Evolutionary conservation across 2,888 invertebrate species (phyloP).

Genomic region (Temnothorax rugatulus): DNA sequence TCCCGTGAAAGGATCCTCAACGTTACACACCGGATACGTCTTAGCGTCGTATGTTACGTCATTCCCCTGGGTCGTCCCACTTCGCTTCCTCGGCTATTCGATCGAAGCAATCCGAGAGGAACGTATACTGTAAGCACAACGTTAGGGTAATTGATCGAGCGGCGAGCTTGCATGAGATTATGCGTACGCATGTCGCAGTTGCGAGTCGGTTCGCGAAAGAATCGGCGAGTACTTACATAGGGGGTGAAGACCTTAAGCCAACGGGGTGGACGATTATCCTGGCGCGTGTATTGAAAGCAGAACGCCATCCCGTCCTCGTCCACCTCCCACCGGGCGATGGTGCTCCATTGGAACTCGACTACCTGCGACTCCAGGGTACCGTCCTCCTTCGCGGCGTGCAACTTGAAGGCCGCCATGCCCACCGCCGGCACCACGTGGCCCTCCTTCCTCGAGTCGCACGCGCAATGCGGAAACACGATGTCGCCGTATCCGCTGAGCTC

Average conservation of each 20-base stretch:
- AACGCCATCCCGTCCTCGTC: constrained; percentile 98
- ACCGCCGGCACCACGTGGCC: constrained; percentile 94
- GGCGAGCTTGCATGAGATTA: not conserved
- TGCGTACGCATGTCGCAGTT: not conserved
- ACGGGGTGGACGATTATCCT: constrained; percentile 92
- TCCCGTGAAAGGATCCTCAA: constrained; percentile 61
- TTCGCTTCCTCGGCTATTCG: constrained; percentile 97
- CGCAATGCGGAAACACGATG: constrained; percentile 97
- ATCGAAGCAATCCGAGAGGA: constrained; percentile 97
- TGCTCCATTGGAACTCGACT: constrained; percentile 94
- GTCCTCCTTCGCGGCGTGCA: constrained; percentile 95
- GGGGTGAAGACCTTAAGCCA: constrained; percentile 96
- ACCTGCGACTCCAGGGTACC: constrained; percentile 93
- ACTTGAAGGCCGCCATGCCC: constrained; percentile 89
- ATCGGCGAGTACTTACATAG: constrained; percentile 90
- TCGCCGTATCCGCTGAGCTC: constrained; percentile 97
- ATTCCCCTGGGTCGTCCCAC: constrained; percentile 94
- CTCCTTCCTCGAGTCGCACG: constrained; percentile 95
- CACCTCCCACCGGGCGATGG: constrained; percentile 94
- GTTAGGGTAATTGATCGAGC: constrained; percentile 2
- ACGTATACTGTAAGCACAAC: constrained; percentile 90
- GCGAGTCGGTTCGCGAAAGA: not conserved
- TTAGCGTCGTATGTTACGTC: constrained; percentile 85
- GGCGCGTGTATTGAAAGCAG: constrained; percentile 94
- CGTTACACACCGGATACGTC: constrained; percentile 67